phyloP scores from a whole-genome alignment of 2,797 vertebrate genomes.

The Falco columbarius region DNA sequence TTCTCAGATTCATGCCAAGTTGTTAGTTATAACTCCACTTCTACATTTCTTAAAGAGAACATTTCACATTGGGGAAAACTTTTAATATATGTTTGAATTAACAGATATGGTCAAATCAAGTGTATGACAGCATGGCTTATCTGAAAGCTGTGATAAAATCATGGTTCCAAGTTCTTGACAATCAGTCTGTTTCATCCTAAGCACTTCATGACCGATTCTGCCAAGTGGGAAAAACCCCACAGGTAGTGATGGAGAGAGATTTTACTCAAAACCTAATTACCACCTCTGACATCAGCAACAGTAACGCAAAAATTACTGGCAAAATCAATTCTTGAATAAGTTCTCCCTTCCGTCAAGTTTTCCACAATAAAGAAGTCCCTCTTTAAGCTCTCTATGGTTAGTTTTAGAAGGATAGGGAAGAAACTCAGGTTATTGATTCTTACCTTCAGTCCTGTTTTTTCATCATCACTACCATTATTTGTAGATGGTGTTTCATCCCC shows the following conservation, averaged over 20 bases:
- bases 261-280: constrained; percentile 48
- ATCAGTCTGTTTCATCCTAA: not conserved
- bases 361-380: constrained; percentile 45
- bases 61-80: constrained; percentile 65
- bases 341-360: constrained; percentile 43
- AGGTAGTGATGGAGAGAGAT: constrained; percentile 34
- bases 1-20: not conserved
- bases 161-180: not conserved
- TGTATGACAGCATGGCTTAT: not conserved
- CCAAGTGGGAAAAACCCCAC: constrained; percentile 4
- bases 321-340: not conserved
- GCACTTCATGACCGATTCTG: not conserved
- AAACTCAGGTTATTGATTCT: constrained; percentile 74
- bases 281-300: not conserved
- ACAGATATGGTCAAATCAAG: not conserved
- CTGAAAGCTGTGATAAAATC: constrained; percentile 19
- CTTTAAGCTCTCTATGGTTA: constrained; percentile 42
- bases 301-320: constrained; percentile 13
- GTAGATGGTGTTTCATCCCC: constrained; percentile 97
- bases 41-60: constrained; percentile 50
- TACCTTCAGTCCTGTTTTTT: constrained; percentile 99
- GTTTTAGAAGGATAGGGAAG: constrained; percentile 53
- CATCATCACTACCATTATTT: constrained; percentile 99
- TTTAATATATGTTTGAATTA: not conserved
- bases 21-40: constrained; percentile 26